phyloP scores from a whole-genome alignment of 2,888 invertebrate genomes.

The Agonopterix heracliana region DNA sequence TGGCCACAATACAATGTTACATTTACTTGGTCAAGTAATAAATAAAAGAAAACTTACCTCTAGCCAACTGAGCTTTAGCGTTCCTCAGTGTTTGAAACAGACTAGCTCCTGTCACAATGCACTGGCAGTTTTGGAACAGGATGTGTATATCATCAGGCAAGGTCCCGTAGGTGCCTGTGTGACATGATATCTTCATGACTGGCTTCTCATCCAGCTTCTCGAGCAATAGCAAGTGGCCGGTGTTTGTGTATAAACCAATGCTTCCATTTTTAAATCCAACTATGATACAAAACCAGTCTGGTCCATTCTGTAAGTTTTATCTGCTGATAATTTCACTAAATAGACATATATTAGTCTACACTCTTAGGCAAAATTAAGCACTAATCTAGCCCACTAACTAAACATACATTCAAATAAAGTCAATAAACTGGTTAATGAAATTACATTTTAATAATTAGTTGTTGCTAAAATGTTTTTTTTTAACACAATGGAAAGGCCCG shows the following conservation, averaged over 20 bases:
- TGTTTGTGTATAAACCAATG: constrained; percentile 92
- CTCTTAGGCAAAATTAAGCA: no score
- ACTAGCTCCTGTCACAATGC: constrained; percentile 84
- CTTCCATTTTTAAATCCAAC: constrained; percentile 91
- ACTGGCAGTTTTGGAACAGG: constrained; percentile 82
- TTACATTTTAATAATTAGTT: no score
- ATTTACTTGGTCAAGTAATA: no score
- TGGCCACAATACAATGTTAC: no score
- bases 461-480: no score
- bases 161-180: constrained; percentile 74
- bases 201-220: constrained; percentile 91
- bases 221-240: constrained; percentile 85
- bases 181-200: constrained; percentile 87
- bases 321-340: neutral
- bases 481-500: no score
- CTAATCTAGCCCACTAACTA: no score
- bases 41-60: constrained; percentile 71
- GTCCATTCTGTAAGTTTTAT: constrained; percentile 72
- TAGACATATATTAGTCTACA: no score
- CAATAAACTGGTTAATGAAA: no score
- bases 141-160: constrained; percentile 83
- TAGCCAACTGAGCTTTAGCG: constrained; percentile 86
- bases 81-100: constrained; percentile 87
- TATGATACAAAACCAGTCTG: constrained; percentile 95
- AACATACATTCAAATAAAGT: no score